Base-by-base conservation (phyloP, 2,888 invertebrate genomes). In the Globia sparganii region DNA sequence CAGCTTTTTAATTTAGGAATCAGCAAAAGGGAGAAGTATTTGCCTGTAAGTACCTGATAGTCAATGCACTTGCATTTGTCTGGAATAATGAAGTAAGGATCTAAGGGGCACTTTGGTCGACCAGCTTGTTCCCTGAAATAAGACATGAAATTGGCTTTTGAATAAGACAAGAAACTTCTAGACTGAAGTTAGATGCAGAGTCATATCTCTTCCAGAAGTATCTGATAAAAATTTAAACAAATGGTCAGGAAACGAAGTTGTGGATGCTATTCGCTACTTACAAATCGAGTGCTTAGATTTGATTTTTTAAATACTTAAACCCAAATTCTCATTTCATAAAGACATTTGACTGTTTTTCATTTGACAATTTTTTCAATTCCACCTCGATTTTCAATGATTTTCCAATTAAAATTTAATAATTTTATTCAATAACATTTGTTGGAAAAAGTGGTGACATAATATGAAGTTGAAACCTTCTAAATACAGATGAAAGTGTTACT, bases 51-150 rank as follows among this genome's bases (percentile, higher is more conserved):
- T 94, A 96, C 97, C 97, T 99, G 99, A 93, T 99, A 99, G 95
- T 99, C 99, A 40, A 99, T 99, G 94, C 99, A 99, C 87, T 98
- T 97, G 94, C 99, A 99, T 95, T 99, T 99, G 93, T 99, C 99
- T 28, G 99, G 99, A 94, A 99, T 98, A 83, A 99, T 99, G 94
- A 99, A 99, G 94, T 99, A 99, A 2, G 99, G 99, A 96, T 99
- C 99, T 75, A 99, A 93, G 0, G 99, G 99, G 91, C 99, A 99
- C 90, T 98, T 98, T 0, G 98, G 98, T 73, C 98, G 97, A 43
- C 99, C 99, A 80, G 98, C 98, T 97, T 99, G 99, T 92, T 99
- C 99, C 28, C 99, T 99, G 94, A 65, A 96, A 82, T 71, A 74
- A 70, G 18, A 68, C 2, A 75, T 65, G 31, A 75, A 21, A 72